phyloP scores from a whole-genome alignment of 2,113 vertebrate genomes.

The Pachycephala philippinensis region DNA sequence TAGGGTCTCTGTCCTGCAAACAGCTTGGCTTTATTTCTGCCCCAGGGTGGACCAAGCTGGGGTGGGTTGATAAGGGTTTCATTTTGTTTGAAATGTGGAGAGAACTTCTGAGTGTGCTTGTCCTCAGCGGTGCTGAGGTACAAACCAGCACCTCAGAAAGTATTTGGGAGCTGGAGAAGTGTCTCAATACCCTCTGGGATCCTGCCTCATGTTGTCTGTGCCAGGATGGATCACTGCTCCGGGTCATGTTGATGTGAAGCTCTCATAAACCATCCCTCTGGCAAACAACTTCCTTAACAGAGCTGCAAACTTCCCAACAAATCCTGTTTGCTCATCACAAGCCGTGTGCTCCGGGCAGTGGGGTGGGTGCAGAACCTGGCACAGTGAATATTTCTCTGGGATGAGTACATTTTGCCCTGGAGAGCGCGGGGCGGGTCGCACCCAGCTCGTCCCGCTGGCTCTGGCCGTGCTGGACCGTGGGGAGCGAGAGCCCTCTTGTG shows the following conservation, averaged over 20 bases:
- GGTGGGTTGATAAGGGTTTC: neutral
- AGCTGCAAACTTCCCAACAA: fast-evolving
- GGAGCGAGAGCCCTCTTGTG: slow-evolving; percentile 51
- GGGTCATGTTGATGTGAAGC: fast-evolving
- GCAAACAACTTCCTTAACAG: neutral
- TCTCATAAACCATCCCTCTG: neutral
- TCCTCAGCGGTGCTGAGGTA: neutral
- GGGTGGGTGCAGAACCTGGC: neutral
- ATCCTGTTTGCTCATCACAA: fast-evolving
- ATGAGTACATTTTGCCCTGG: fast-evolving
- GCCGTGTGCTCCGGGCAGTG: fast-evolving
- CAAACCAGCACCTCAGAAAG: too few relatives aligned
- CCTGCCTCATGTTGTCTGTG: neutral
- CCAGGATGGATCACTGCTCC: neutral
- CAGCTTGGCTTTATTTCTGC: neutral
- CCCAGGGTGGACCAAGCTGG: too few relatives aligned
- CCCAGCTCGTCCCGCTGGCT: neutral
- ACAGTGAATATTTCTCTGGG: fast-evolving
- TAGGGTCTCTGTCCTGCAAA: neutral
- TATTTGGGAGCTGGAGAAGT: too few relatives aligned
- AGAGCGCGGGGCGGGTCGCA: neutral
- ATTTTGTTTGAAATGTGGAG: neutral
- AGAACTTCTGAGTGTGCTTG: neutral
- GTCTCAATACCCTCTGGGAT: neutral
- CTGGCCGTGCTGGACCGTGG: fast-evolving